phyloP scores from a whole-genome alignment of 2,113 vertebrate genomes.

The Dicrurus megarhynchus region DNA sequence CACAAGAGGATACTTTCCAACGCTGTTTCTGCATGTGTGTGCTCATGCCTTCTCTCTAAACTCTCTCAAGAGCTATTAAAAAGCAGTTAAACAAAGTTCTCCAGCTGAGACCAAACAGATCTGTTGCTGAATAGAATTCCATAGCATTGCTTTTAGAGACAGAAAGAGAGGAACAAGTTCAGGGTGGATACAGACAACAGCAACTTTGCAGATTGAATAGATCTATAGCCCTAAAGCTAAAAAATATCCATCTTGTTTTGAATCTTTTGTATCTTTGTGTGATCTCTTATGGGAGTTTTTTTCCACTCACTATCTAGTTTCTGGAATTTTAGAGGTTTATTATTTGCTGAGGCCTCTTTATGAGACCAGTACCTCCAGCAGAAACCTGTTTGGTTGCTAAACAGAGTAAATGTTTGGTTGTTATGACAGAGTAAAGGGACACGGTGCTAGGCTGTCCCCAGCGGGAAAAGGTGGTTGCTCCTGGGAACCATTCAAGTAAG shows the following conservation, averaged over 20 bases:
- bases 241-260: background rate
- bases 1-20: background rate
- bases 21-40: background rate
- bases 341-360: background rate
- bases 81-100: background rate
- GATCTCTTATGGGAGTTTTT: background rate
- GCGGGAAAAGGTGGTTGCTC: background rate
- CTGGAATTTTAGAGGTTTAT: background rate
- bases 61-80: background rate
- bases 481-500: background rate
- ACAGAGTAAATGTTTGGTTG: background rate
- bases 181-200: background rate
- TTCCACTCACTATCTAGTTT: background rate
- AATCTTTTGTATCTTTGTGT: background rate
- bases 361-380: background rate
- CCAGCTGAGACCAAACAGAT: background rate
- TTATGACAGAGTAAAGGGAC: background rate
- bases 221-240: background rate
- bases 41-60: background rate
- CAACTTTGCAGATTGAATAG: background rate
- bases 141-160: background rate
- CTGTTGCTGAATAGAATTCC: constrained; percentile 12
- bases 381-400: background rate
- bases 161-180: background rate
- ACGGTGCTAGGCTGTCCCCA: background rate